Conservation (phyloP, 1,140 invertebrate genomes). For the Aphelenchoides avenae region DNA sequence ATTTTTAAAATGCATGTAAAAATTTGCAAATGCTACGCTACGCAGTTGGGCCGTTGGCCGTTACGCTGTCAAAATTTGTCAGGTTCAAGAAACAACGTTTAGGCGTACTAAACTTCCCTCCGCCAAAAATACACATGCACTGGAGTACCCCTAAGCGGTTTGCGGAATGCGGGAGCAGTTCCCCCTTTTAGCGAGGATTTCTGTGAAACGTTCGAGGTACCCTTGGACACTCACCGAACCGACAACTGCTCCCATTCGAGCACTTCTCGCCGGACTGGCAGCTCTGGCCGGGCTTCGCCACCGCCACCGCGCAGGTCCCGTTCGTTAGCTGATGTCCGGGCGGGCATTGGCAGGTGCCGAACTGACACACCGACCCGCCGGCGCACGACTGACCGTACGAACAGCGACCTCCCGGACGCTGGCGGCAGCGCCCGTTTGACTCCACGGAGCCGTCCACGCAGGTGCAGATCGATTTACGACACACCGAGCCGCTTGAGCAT, state of each 20-base stretch:
- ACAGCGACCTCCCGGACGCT: slow-evolving; percentile 30
- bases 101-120: too few species aligned
- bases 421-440: slow-evolving; percentile 25
- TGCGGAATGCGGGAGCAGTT: too few species aligned
- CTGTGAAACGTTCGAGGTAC: too few species aligned
- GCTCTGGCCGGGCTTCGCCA: slow-evolving; percentile 24
- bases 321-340: slow-evolving; percentile 8
- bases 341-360: slow-evolving; percentile 31
- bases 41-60: too few species aligned
- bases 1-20: too few species aligned
- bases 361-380: slow-evolving; percentile 24
- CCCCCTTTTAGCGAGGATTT: too few species aligned
- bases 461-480: slow-evolving; percentile 23
- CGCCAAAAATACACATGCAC: too few species aligned
- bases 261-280: slow-evolving; percentile 28
- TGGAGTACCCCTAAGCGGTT: too few species aligned
- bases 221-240: slow-evolving; percentile 22
- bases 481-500: slow-evolving; percentile 31
- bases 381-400: slow-evolving; percentile 34
- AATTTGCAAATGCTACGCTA: too few species aligned
- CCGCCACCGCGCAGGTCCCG: slow-evolving; percentile 12
- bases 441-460: slow-evolving; percentile 32
- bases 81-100: too few species aligned
- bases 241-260: slow-evolving; percentile 10
- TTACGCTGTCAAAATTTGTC: too few species aligned